Evolutionary conservation across 2,888 invertebrate genomes (phyloP).

Genomic region (Leptinotarsa juncta): DNA sequence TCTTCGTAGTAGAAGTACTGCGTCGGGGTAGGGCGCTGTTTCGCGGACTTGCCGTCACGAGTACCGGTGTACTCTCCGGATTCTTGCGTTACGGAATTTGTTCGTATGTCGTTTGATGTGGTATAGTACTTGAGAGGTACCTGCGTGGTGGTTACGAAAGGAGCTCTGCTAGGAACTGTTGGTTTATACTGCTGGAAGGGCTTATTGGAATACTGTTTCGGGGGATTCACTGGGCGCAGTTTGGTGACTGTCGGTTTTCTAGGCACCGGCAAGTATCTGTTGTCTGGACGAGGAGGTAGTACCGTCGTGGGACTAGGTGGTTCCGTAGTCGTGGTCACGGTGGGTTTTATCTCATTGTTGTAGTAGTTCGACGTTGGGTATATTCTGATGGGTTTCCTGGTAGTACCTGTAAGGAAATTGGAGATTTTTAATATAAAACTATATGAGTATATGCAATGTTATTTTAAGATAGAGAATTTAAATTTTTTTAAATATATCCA

Average conservation of each 20-base stretch:
- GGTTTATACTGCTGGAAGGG: conserved; percentile 69
- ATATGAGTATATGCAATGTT: too few species aligned
- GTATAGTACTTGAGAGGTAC: conserved; percentile 75
- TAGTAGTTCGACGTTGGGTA: conserved; percentile 48
- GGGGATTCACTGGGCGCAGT: conserved; percentile 62
- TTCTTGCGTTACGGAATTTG: conserved; percentile 66
- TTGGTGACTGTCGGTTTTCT: conserved; percentile 58
- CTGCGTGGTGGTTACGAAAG: conserved; percentile 70
- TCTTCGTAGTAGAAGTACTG: conserved; percentile 78
- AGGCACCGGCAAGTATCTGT: conserved; percentile 30
- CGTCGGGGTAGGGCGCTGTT: conserved; percentile 63
- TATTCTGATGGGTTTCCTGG: conserved; percentile 49
- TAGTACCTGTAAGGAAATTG: conserved; percentile 16
- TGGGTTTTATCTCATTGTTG: conserved; percentile 52
- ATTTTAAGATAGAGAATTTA: too few species aligned
- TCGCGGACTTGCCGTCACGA: conserved; percentile 33
- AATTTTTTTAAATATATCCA: too few species aligned
- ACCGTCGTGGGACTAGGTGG: conserved; percentile 63
- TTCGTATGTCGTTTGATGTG: conserved; percentile 68
- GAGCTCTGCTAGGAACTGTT: conserved; percentile 48
- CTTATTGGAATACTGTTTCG: conserved; percentile 64
- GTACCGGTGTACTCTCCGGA: conserved; percentile 54
- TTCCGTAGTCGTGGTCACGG: conserved; percentile 59
- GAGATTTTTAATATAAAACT: neutral
- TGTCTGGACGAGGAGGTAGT: conserved; percentile 57